A percentile compares a stretch with the other conserved stretches of the same genome.
Evolutionary conservation across 2,797 vertebrate species (phyloP).

Genomic region (Gymnothorax javanicus): DNA sequence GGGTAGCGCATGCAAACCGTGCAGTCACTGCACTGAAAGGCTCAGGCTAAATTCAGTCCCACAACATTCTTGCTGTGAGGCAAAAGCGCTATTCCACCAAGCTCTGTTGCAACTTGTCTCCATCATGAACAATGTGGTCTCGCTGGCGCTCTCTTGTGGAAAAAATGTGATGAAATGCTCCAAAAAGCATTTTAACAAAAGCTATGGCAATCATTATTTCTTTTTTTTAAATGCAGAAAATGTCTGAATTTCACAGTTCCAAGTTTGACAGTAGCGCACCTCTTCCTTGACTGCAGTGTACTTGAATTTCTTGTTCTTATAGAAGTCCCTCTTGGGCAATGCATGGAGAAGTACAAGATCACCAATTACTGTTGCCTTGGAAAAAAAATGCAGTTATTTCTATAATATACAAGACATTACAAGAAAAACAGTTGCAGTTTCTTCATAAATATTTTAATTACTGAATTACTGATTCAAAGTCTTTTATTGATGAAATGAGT

Average conservation of each 20-base stretch:
- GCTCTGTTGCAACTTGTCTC: neutral
- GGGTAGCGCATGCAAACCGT: too few species aligned
- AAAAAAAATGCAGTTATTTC: constrained; percentile 24
- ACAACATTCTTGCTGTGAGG: too few species aligned
- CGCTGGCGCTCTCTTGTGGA: constrained; percentile 63
- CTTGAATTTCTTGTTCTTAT: constrained; percentile 98
- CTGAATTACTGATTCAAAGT: neutral
- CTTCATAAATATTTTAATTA: neutral
- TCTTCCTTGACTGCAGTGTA: constrained; percentile 64
- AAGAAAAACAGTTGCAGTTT: neutral
- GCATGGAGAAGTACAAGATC: constrained; percentile 90
- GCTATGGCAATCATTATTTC: constrained; percentile 41
- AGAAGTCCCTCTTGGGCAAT: constrained; percentile 87
- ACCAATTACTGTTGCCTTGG: constrained; percentile 92
- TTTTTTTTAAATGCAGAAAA: neutral
- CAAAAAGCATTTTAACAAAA: neutral
- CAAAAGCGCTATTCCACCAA: too few species aligned
- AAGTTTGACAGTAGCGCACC: constrained; percentile 56
- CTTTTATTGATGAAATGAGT: constrained; percentile 22
- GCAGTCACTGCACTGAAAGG: too few species aligned
- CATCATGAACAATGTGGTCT: neutral
- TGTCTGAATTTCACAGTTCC: neutral
- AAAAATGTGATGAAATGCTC: neutral
- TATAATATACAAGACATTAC: neutral
- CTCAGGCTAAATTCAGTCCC: too few species aligned